phyloP scores from a whole-genome alignment of 2,797 vertebrate genomes.

The Peromyscus aztecus region DNA sequence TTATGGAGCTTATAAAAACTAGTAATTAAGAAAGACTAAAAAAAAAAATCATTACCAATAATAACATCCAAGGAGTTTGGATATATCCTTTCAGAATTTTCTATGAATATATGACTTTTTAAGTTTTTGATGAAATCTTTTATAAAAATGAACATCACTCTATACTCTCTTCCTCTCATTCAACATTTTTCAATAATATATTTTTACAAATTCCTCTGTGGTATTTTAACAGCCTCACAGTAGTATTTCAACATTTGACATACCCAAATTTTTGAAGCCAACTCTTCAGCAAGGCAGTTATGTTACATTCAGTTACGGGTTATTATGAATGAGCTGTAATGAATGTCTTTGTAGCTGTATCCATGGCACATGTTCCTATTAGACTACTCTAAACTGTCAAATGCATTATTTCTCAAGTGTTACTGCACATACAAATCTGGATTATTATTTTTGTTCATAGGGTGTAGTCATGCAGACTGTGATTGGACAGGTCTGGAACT shows the following conservation, averaged over 20 bases:
- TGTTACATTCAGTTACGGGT: neutral
- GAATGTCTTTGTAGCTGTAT: conserved; percentile 43
- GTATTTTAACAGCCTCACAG: conserved; percentile 36
- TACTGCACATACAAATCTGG: neutral
- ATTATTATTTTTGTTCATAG: neutral
- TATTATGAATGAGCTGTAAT: conserved; percentile 34
- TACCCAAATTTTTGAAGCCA: conserved; percentile 62
- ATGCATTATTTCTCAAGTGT: neutral
- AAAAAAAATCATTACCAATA: neutral
- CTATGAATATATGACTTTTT: neutral
- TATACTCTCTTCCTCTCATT: conserved; percentile 3
- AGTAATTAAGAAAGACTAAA: neutral
- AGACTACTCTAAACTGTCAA: conserved; percentile 49
- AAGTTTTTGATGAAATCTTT: neutral
- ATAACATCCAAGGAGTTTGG: neutral
- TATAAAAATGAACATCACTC: conserved; percentile 39
- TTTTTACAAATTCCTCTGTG: conserved; percentile 53
- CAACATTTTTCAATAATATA: conserved; percentile 24
- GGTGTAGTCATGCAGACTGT: neutral
- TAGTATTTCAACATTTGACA: conserved; percentile 52
- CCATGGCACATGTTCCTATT: conserved; percentile 43
- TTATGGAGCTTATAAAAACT: conserved; percentile 5
- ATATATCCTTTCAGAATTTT: conserved; percentile 9
- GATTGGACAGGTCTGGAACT: neutral
- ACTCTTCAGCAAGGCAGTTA: conserved; percentile 30